A percentile compares a stretch with the other conserved stretches of the same genome.
phyloP scores from a whole-genome alignment of 2,888 invertebrate genomes.

The Tachina grossa region DNA sequence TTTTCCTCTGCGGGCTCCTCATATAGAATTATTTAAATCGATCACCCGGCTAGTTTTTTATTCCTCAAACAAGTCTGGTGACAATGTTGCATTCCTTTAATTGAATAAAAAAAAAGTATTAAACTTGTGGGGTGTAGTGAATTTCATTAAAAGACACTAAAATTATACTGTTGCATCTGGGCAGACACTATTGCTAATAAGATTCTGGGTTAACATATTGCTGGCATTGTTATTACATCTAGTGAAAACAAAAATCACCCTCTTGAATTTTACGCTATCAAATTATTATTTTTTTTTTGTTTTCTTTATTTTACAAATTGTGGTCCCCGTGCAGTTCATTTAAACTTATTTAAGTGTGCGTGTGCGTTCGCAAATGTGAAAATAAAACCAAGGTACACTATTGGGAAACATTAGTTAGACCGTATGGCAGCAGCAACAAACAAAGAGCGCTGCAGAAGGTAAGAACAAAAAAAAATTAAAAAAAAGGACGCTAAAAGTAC shows the following conservation, averaged over 20 bases:
- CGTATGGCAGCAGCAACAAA: constrained; percentile 31
- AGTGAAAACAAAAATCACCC: constrained; percentile 72
- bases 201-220: constrained; percentile 82
- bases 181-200: constrained; percentile 68
- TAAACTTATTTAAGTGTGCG: constrained; percentile 63
- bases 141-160: constrained; percentile 49
- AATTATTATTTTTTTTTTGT: constrained; percentile 73
- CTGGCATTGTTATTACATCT: constrained; percentile 73
- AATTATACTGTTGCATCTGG: constrained; percentile 30
- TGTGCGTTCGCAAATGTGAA: constrained; percentile 66
- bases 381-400: constrained; percentile 76
- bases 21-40: no score
- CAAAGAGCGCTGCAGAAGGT: constrained; percentile 49
- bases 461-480: not conserved
- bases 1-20: no score
- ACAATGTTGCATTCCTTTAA: constrained; percentile 18
- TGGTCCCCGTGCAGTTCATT: constrained; percentile 78
- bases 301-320: constrained; percentile 74
- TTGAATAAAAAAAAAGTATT: constrained; percentile 2
- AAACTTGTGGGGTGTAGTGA: not conserved
- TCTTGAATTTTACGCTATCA: constrained; percentile 72
- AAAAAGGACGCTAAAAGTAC: constrained; percentile 36
- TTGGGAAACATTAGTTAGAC: constrained; percentile 79
- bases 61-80: not conserved
- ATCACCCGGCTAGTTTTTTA: not conserved